These are phyloP conservation scores for Virgularia gustaviana DNA, from an alignment of 92 coral and sea anemone species.

Conservation along the genomic window DNA sequence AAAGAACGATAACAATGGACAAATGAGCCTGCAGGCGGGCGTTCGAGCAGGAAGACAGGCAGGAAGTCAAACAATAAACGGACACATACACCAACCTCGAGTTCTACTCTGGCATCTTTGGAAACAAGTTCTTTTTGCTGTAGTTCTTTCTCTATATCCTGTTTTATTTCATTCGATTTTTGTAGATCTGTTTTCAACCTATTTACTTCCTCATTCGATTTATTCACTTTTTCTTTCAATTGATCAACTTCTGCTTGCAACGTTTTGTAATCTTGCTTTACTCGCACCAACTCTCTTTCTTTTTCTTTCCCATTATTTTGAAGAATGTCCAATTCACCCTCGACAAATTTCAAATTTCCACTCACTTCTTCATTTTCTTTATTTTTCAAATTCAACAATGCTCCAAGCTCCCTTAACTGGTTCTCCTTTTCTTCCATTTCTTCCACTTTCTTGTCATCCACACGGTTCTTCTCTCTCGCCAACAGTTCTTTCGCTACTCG, in stretches of 20 bases:
- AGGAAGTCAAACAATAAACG: not conserved
- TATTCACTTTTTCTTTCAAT: not conserved
- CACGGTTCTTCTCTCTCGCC: constrained; percentile 36
- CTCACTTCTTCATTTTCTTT: constrained; percentile 38
- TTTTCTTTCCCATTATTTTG: constrained; percentile 14
- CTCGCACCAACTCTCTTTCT: constrained; percentile 7
- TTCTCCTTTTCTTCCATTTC: constrained; percentile 47
- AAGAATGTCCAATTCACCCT: constrained; percentile 31
- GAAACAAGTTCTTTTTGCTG: not conserved
- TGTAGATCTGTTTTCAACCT: not conserved
- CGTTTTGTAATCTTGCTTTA: constrained; percentile 6
- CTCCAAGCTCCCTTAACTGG: constrained; percentile 36
- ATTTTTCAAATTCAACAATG: constrained; percentile 28
- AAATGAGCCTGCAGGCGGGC: too few relatives aligned
- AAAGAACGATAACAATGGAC: too few relatives aligned
- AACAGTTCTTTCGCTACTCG: constrained; percentile 24
- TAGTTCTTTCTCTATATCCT: not conserved
- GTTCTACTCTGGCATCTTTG: not conserved
- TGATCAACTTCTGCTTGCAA: constrained; percentile 25
- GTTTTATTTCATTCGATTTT: not conserved
- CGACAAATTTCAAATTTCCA: constrained; percentile 25
- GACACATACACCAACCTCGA: constrained; percentile 1
- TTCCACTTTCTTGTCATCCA: constrained; percentile 48
- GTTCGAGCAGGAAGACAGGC: too few relatives aligned
- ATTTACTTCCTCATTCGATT: constrained; percentile 1